These are phyloP conservation scores for Rhopalosiphum nymphaeae DNA, from an alignment of 2,888 invertebrate species.

Conservation along the genomic window DNA sequence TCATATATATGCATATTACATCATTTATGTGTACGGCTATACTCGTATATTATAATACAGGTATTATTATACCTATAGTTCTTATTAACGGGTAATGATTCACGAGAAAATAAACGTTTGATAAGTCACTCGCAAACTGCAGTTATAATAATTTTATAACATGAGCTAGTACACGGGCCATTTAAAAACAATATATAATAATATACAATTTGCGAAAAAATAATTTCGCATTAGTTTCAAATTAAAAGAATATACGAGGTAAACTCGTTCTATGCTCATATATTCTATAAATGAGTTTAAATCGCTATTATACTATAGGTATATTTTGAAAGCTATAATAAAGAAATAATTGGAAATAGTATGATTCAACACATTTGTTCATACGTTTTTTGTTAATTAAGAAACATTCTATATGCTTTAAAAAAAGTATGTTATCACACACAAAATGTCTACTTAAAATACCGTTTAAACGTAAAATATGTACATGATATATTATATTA, in stretches of 20 bases:
- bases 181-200: slow-evolving; percentile 12
- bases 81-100: neutral
- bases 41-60: neutral
- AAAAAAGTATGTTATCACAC: neutral
- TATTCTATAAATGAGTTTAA: neutral
- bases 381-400: neutral
- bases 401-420: neutral
- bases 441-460: neutral
- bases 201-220: neutral
- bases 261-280: neutral
- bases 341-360: neutral
- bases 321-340: neutral
- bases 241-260: neutral
- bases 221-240: neutral
- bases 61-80: neutral
- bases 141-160: neutral
- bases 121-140: neutral
- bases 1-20: neutral
- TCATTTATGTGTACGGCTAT: neutral
- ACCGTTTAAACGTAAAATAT: neutral
- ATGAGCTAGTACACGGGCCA: neutral
- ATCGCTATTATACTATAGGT: neutral
- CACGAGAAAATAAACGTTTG: neutral
- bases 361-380: neutral
- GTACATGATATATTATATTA: neutral